Evolutionary conservation across 2,888 invertebrate species (phyloP).

Genomic region (Nephrotoma appendiculata): DNA sequence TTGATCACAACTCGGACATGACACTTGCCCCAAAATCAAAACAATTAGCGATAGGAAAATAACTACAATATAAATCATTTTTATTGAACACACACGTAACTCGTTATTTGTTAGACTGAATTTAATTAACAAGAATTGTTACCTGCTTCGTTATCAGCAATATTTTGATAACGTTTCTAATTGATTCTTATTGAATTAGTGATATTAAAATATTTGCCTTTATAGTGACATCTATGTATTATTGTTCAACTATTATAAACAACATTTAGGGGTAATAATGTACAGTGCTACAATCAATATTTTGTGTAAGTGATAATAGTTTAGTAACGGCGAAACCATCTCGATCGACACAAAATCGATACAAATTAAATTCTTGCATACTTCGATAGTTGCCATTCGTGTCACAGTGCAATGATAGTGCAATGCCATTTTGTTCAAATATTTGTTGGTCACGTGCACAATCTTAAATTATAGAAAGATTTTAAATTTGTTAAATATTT

Average conservation of each 20-base stretch:
- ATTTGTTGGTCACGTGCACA: slow-evolving; percentile 43
- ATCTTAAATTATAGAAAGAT: slow-evolving; percentile 27
- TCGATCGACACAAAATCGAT: slow-evolving; percentile 42
- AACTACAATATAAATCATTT: background rate
- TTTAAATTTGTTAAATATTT: background rate
- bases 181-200: background rate
- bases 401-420: slow-evolving; percentile 36
- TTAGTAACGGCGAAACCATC: slow-evolving; percentile 39
- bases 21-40: background rate
- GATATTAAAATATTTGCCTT: background rate
- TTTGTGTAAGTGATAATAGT: background rate
- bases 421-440: slow-evolving; percentile 36
- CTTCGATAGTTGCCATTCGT: slow-evolving; percentile 43
- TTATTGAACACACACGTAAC: background rate
- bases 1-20: slow-evolving; percentile 7
- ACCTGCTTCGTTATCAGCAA: background rate
- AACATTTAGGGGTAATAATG: background rate
- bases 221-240: background rate
- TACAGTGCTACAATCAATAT: background rate
- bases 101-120: background rate
- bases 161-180: background rate
- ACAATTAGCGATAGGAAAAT: background rate
- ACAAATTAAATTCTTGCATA: slow-evolving; percentile 35
- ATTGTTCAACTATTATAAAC: background rate
- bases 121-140: background rate